Evolutionary conservation across 2,113 vertebrate species (phyloP).

Genomic region (Chrysemys picta): DNA sequence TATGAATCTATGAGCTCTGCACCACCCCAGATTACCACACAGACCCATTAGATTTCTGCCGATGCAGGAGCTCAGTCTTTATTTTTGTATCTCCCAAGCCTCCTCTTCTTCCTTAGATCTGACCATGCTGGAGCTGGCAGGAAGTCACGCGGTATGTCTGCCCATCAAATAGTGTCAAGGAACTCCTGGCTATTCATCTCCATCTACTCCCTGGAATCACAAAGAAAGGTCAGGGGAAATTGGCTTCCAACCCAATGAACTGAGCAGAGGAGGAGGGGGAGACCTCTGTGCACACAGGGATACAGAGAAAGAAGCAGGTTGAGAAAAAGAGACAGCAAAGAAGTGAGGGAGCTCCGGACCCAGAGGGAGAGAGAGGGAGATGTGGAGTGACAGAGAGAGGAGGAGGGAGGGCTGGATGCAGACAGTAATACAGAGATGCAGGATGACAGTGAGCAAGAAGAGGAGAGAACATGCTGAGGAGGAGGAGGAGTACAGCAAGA

Average conservation of each 20-base stretch:
- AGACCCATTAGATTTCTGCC: neutral
- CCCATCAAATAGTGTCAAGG: rapidly evolving
- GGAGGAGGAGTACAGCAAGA: neutral
- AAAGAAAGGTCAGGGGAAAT: neutral
- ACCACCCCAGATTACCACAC: neutral
- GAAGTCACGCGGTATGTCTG: rapidly evolving
- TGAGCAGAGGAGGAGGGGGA: too few relatives aligned
- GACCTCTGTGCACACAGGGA: neutral
- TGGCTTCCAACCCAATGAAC: neutral
- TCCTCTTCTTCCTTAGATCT: conserved; percentile 18
- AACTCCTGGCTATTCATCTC: rapidly evolving
- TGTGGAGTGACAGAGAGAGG: neutral
- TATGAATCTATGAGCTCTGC: neutral
- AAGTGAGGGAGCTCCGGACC: neutral
- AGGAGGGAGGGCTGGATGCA: neutral
- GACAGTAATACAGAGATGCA: neutral
- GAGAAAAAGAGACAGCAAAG: neutral
- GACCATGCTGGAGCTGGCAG: conserved; percentile 21
- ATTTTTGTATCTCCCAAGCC: conserved; percentile 38
- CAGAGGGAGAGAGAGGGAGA: neutral
- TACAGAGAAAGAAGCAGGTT: neutral
- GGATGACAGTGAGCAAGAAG: neutral
- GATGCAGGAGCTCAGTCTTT: neutral
- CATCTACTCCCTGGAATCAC: rapidly evolving
- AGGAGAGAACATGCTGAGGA: neutral